These are phyloP conservation scores for Panzeria rudis DNA, from an alignment of 2,888 invertebrate genomes.

Conservation along the genomic window DNA sequence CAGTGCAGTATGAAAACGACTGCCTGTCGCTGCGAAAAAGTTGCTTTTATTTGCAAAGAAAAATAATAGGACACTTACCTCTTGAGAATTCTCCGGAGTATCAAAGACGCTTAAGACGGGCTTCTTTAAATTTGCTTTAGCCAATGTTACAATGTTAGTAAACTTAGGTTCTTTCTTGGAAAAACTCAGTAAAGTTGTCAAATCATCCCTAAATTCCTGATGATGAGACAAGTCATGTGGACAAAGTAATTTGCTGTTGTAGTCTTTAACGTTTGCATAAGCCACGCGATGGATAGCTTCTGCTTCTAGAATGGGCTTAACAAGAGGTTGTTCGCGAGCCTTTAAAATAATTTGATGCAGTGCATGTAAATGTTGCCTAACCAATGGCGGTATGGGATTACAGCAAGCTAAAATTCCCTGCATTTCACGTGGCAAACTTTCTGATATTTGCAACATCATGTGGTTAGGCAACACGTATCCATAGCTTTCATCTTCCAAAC, in stretches of 20 bases:
- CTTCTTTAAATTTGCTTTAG: constrained; percentile 58
- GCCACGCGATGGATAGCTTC: constrained; percentile 72
- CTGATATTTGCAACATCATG: constrained; percentile 95
- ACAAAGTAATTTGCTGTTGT: constrained; percentile 86
- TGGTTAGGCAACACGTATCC: constrained; percentile 97
- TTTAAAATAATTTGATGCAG: constrained; percentile 88
- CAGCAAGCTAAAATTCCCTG: constrained; percentile 97
- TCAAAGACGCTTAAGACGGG: constrained; percentile 79
- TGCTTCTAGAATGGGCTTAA: constrained; percentile 84
- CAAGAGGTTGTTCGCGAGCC: constrained; percentile 88
- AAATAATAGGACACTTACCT: constrained; percentile 74
- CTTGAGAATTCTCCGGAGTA: constrained; percentile 76
- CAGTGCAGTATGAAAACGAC: too few relatives aligned
- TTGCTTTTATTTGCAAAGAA: too few relatives aligned
- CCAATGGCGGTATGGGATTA: constrained; percentile 93
- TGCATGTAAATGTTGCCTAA: constrained; percentile 85
- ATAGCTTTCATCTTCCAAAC: constrained; percentile 95
- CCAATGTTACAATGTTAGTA: constrained; percentile 2
- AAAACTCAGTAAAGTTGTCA: constrained; percentile 84
- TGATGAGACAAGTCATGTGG: constrained; percentile 86
- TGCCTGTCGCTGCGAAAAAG: too few relatives aligned
- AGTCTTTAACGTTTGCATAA: constrained; percentile 80
- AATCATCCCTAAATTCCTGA: constrained; percentile 85
- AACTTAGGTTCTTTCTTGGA: constrained; percentile 8
- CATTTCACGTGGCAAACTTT: constrained; percentile 94